A percentile compares a stretch with the other conserved stretches of the same genome.
Conservation (phyloP, 2,888 invertebrate genomes). For the Pterostichus niger region DNA sequence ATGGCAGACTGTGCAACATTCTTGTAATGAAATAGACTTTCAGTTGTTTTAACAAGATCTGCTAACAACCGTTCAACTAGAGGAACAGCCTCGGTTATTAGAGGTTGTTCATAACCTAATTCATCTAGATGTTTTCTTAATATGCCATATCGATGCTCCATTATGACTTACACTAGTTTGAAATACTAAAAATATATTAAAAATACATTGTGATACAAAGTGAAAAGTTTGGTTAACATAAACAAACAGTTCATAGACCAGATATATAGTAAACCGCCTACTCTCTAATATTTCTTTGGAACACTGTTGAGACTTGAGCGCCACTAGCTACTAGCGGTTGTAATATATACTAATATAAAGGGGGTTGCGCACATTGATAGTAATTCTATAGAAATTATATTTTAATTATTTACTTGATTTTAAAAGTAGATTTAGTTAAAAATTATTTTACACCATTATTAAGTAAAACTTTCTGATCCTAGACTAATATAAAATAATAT, state of each 20-base stretch:
- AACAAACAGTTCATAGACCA: constrained; percentile 28
- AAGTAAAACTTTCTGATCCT: too few species aligned
- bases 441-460: too few species aligned
- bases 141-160: constrained; percentile 73
- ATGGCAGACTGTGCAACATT: constrained; percentile 84
- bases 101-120: constrained; percentile 88
- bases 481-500: too few species aligned
- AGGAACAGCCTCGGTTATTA: constrained; percentile 88
- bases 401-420: too few species aligned
- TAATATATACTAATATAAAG: too few species aligned
- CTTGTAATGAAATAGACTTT: constrained; percentile 91
- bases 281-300: too few species aligned
- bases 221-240: constrained; percentile 31
- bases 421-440: too few species aligned
- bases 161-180: constrained; percentile 68
- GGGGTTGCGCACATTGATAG: too few species aligned
- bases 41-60: constrained; percentile 93
- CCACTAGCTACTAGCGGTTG: too few species aligned
- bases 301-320: too few species aligned
- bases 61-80: constrained; percentile 89
- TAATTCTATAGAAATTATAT: too few species aligned
- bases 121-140: constrained; percentile 87
- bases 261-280: too few species aligned
- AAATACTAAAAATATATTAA: constrained; percentile 27
- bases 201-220: constrained; percentile 1